These are phyloP conservation scores for Schmidtea mediterranea DNA, from an alignment of 1,140 invertebrate genomes.

Conservation along the genomic window DNA sequence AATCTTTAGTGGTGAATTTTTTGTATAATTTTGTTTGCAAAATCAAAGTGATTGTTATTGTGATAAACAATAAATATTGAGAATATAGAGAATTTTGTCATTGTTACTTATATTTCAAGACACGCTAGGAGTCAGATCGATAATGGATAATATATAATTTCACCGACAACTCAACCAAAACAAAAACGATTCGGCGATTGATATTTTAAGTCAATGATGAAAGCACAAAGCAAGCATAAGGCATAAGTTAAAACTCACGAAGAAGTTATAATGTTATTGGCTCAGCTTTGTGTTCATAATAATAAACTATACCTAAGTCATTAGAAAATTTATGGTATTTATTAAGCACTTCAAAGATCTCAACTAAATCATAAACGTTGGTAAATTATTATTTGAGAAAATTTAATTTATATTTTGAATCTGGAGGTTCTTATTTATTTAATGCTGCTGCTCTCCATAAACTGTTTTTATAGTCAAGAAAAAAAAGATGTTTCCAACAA, in stretches of 20 bases:
- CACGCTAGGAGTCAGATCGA: no score
- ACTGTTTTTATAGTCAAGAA: conserved; percentile 73
- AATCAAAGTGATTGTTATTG: no score
- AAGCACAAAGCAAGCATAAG: conserved; percentile 66
- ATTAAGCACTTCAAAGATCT: conserved; percentile 80
- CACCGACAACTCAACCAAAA: no score
- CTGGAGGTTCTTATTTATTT: conserved; percentile 68
- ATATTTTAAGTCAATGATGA: conserved; percentile 97
- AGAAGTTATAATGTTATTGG: conserved; percentile 94
- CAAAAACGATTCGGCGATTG: conserved; percentile 71
- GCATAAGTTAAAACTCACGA: conserved; percentile 87
- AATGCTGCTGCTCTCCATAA: conserved; percentile 84
- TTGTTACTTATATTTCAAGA: no score
- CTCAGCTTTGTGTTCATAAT: conserved; percentile 85
- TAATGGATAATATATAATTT: no score
- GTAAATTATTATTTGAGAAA: conserved; percentile 75
- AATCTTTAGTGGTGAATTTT: no score
- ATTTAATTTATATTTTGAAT: conserved; percentile 96
- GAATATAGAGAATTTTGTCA: no score
- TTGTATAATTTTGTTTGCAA: no score
- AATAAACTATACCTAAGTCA: conserved; percentile 78
- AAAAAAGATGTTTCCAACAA: conserved; percentile 71
- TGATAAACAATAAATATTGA: no score
- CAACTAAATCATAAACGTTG: conserved; percentile 80
- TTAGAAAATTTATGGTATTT: conserved; percentile 78